Evolutionary conservation across 2,888 invertebrate species (phyloP).

Genomic region (Scaptodrosophila latifasciaeformis): DNA sequence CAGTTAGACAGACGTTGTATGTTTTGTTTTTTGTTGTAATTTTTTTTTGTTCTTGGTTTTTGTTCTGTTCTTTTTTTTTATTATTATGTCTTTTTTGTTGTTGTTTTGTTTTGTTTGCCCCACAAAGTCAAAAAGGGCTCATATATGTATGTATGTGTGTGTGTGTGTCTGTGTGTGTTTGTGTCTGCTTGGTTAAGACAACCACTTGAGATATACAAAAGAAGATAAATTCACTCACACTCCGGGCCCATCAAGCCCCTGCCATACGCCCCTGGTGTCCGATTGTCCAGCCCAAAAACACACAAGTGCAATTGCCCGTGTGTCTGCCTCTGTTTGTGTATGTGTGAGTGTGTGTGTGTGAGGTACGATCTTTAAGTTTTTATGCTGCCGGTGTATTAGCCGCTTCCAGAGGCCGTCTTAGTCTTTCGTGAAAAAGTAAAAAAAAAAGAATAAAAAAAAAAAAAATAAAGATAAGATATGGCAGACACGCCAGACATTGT

Average conservation of each 20-base stretch:
- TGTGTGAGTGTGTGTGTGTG: constrained; percentile 21
- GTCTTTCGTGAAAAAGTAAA: constrained; percentile 25
- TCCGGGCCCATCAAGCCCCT: constrained; percentile 1
- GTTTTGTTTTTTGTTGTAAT: constrained; percentile 19
- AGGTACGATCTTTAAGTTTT: constrained; percentile 34
- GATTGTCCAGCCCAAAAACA: not conserved
- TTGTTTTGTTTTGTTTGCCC: constrained; percentile 16
- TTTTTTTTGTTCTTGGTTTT: constrained; percentile 52
- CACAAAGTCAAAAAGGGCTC: constrained; percentile 15
- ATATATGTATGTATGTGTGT: constrained; percentile 13
- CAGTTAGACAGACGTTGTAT: constrained; percentile 29
- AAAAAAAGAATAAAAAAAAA: constrained; percentile 23
- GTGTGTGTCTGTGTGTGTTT: constrained; percentile 16
- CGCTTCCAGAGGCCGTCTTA: constrained; percentile 33
- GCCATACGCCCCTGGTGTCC: not conserved
- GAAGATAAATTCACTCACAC: constrained; percentile 66
- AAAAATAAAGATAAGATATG: constrained; percentile 71
- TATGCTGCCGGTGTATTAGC: constrained; percentile 35
- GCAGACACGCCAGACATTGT: constrained; percentile 72
- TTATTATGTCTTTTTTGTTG: constrained; percentile 5
- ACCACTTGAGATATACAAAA: constrained; percentile 70
- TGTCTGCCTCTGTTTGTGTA: constrained; percentile 8
- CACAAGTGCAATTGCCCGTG: not conserved
- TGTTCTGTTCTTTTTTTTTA: constrained; percentile 22
- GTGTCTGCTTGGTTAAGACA: constrained; percentile 41